A percentile compares a stretch with the other conserved stretches of the same genome.
These are phyloP conservation scores for Sinocyclocheilus rhinocerous DNA, from an alignment of 2,113 vertebrate species.

Conservation along the genomic window DNA sequence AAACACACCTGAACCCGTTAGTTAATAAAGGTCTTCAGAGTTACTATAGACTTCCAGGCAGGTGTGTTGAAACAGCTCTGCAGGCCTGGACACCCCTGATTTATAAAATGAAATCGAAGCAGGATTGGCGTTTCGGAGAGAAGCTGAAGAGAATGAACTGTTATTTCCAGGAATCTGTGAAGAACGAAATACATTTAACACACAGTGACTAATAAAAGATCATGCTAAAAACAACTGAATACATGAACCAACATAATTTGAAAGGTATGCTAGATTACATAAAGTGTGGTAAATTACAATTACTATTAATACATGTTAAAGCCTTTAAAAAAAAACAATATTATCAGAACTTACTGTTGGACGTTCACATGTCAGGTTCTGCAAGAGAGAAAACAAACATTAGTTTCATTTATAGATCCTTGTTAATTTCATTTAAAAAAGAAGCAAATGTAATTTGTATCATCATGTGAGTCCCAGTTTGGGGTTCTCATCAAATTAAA, in stretches of 20 bases:
- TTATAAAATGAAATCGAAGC: not conserved
- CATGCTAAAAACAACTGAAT: not conserved
- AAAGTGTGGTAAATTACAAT: not conserved
- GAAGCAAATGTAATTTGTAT: no score
- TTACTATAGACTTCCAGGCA: not conserved
- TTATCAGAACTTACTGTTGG: not conserved
- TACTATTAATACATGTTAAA: not conserved
- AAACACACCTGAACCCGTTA: not conserved
- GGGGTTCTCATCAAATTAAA: no score
- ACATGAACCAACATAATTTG: not conserved
- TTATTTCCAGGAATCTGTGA: not conserved
- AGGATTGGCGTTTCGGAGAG: not conserved
- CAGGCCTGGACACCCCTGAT: not conserved
- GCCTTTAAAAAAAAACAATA: not conserved
- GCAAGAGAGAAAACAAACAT: constrained; percentile 35
- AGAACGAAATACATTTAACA: not conserved
- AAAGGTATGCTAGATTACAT: not conserved
- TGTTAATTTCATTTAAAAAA: not conserved
- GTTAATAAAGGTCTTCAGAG: not conserved
- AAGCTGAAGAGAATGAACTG: not conserved
- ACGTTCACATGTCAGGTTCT: constrained; percentile 71
- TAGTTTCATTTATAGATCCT: not conserved
- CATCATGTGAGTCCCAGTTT: no score
- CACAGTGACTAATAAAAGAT: not conserved
- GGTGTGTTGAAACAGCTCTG: not conserved